Base-by-base conservation (phyloP, 2,888 invertebrate genomes). In the Leptothorax acervorum region DNA sequence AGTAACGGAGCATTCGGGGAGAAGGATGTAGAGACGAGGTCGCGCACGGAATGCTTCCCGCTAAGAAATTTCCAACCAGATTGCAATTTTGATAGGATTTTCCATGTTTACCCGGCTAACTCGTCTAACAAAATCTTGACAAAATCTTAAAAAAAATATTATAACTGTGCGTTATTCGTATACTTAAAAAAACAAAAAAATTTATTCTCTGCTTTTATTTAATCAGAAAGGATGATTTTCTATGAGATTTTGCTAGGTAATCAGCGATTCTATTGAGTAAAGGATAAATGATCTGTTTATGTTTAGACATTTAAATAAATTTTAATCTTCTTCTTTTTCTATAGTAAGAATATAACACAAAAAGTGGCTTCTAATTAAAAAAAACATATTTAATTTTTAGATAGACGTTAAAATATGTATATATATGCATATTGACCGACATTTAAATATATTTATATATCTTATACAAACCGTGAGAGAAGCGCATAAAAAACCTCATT, bases 371-470 rank as follows among this genome's bases (percentile, higher is more conserved):
- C 3, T 45, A 23, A 23, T 23, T 23, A 23, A 23, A 23, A 23
- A 12, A 63, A 35, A 15, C 1, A 57, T 35, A 53, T n/a, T 11
- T 60, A 45, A 42, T 62, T 74, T 60, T 42, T 74, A 74, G 18
- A 45, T 45, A 57, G 0, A 15, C 12, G n/a, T 45, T 71, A 62
- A 31, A 31, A 71, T 18, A 51, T 53, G 1, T 48, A 45, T 66
- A 45, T 65, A 23, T 23, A 71, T 35, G 2, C 4, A 42, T 53
- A 53, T 60, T 62, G 60, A 60, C 15, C 9, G 31, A 74, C 57
- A 45, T 45, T 74, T 62, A 73, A 28, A 42, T 45, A 70, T 53
- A 51, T 70, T 8, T 73, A 42, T 45, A 70, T 53, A 51, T 70
- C 15, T 73, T 39, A 18, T 23, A 31, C 42, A 45, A 45, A 66